Conservation (phyloP, 2,888 invertebrate species). For the Acrobasis consociella region DNA sequence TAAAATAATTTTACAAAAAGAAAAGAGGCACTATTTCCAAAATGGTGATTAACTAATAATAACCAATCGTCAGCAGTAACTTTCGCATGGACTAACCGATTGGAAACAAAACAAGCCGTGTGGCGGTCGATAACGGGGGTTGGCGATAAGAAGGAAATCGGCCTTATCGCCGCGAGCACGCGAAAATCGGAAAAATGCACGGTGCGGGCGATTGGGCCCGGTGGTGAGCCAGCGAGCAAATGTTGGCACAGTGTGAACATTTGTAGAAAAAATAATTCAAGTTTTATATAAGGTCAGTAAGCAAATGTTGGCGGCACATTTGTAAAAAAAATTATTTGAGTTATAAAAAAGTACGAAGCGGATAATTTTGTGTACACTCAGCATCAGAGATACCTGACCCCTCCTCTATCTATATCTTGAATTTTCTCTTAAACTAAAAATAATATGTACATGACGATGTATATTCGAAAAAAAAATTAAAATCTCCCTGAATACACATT, state of each 20-base stretch:
- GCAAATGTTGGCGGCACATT: too few relatives aligned
- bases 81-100: constrained; percentile 36
- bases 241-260: constrained; percentile 15
- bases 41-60: constrained; percentile 5
- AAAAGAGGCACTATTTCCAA: constrained; percentile 36
- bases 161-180: constrained; percentile 60
- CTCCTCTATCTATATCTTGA: too few relatives aligned
- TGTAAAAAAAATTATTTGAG: too few relatives aligned
- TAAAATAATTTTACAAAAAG: too few relatives aligned
- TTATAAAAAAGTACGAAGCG: too few relatives aligned
- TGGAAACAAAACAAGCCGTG: constrained; percentile 42
- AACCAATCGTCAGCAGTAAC: neutral
- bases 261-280: neutral
- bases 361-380: too few relatives aligned
- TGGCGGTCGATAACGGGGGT: constrained; percentile 44
- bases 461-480: too few relatives aligned
- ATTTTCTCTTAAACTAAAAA: too few relatives aligned
- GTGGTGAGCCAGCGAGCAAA: constrained; percentile 23
- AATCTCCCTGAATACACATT: too few relatives aligned
- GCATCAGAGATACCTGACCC: too few relatives aligned
- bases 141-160: constrained; percentile 57
- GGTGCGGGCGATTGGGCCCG: constrained; percentile 41
- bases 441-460: too few relatives aligned
- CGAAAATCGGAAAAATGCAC: constrained; percentile 63
- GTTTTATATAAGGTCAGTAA: too few relatives aligned